Conservation (phyloP, 2,888 invertebrate genomes). For the Drosophila mimica region DNA sequence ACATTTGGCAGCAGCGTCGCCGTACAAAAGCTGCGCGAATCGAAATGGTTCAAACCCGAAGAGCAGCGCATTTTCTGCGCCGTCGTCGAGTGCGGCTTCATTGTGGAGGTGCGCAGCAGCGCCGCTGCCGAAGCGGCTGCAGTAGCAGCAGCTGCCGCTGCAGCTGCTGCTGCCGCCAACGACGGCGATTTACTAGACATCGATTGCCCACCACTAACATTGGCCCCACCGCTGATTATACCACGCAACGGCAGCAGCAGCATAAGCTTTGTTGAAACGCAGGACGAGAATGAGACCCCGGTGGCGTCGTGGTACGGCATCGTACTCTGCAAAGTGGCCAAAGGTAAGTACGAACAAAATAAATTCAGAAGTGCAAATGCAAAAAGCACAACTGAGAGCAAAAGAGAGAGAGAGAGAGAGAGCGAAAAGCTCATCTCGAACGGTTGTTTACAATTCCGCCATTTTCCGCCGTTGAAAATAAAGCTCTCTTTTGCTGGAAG, state of each 20-base stretch:
- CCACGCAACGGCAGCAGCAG: slow-evolving; percentile 69
- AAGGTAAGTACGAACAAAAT: slow-evolving; percentile 86
- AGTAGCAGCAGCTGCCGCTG: slow-evolving; percentile 80
- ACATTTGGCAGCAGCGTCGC: slow-evolving; percentile 86
- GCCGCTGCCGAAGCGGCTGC: slow-evolving; percentile 80
- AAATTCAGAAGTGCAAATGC: slow-evolving; percentile 3
- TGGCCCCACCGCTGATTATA: slow-evolving; percentile 59
- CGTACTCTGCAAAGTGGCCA: slow-evolving; percentile 90
- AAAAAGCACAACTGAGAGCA: background rate
- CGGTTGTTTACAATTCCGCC: slow-evolving; percentile 1
- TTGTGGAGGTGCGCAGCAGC: slow-evolving; percentile 87
- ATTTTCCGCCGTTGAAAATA: background rate
- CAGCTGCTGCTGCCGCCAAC: slow-evolving; percentile 53
- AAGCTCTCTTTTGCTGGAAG: background rate
- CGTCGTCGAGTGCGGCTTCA: slow-evolving; percentile 90
- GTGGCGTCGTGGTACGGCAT: slow-evolving; percentile 87
- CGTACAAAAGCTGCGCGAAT: slow-evolving; percentile 90
- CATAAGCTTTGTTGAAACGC: slow-evolving; percentile 74
- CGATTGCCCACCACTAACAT: slow-evolving; percentile 60
- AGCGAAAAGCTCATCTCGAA: slow-evolving; percentile 19
- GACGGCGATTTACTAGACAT: slow-evolving; percentile 68
- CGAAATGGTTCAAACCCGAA: slow-evolving; percentile 91
- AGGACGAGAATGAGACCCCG: slow-evolving; percentile 84
- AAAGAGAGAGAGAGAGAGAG: background rate
- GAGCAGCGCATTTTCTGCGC: slow-evolving; percentile 90